Evolutionary conservation across 64 coral and sea anemone species (phyloP).

Genomic region (Trachythela sp.): DNA sequence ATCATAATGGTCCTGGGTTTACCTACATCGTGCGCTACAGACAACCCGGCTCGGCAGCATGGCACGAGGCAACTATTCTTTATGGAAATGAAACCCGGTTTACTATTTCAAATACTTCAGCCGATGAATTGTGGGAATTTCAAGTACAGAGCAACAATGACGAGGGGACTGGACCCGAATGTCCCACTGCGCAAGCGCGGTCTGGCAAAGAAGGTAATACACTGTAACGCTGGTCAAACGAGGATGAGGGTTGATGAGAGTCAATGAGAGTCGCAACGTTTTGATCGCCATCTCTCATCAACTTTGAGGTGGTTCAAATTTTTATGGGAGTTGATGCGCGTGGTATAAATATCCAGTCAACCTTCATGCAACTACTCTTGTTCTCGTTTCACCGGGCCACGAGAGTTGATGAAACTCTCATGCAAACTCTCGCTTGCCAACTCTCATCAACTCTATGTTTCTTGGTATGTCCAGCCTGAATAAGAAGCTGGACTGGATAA

Average conservation of each 20-base stretch:
- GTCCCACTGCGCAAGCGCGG: not conserved
- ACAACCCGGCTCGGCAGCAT: not conserved
- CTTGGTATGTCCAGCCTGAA: not conserved
- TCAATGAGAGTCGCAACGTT: no score
- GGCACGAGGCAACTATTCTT: not conserved
- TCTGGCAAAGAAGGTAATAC: not conserved
- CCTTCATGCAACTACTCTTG: no score
- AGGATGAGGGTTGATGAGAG: no score
- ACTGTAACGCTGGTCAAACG: no score
- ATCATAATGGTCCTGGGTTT: not conserved
- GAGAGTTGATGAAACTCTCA: no score
- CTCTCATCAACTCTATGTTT: not conserved
- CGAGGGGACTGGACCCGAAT: not conserved
- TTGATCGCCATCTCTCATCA: no score
- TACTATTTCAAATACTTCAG: not conserved
- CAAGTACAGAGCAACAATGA: not conserved
- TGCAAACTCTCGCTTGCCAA: no score
- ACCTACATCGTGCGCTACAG: not conserved
- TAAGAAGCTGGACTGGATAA: no score
- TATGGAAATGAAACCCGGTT: not conserved
- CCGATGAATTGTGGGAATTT: not conserved
- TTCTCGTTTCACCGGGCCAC: no score
- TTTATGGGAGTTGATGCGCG: no score
- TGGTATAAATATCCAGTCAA: no score
- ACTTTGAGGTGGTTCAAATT: no score